Conservation (phyloP, 2,797 vertebrate species). For the Helarctos malayanus region DNA sequence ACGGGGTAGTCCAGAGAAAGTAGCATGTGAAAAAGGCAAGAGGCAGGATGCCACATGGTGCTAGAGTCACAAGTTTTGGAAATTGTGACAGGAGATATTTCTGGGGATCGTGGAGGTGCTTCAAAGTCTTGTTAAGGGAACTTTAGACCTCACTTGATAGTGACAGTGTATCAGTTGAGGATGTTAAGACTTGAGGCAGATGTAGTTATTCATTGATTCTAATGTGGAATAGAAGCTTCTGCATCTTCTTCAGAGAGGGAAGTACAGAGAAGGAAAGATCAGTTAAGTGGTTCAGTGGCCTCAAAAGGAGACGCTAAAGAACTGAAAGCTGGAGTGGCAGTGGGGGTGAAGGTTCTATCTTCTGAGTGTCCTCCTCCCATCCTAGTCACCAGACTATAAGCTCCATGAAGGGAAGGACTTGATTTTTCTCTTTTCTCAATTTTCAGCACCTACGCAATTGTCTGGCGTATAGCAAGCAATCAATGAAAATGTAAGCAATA, state of each 20-base stretch:
- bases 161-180: neutral
- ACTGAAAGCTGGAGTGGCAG: neutral
- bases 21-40: neutral
- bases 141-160: neutral
- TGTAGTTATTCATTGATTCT: neutral
- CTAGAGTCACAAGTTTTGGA: neutral
- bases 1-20: neutral
- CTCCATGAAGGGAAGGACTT: neutral
- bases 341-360: neutral
- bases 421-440: neutral
- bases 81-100: neutral
- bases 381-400: neutral
- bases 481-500: constrained; percentile 6
- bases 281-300: neutral
- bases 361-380: neutral
- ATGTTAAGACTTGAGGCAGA: neutral
- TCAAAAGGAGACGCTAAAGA: neutral
- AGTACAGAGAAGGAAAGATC: neutral
- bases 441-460: neutral
- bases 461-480: neutral
- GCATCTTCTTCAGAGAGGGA: neutral
- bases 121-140: neutral
- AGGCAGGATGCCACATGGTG: neutral
- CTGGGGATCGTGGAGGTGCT: neutral
- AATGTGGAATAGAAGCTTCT: neutral